phyloP scores from a whole-genome alignment of 2,113 vertebrate species.

The Hystrix cristata region DNA sequence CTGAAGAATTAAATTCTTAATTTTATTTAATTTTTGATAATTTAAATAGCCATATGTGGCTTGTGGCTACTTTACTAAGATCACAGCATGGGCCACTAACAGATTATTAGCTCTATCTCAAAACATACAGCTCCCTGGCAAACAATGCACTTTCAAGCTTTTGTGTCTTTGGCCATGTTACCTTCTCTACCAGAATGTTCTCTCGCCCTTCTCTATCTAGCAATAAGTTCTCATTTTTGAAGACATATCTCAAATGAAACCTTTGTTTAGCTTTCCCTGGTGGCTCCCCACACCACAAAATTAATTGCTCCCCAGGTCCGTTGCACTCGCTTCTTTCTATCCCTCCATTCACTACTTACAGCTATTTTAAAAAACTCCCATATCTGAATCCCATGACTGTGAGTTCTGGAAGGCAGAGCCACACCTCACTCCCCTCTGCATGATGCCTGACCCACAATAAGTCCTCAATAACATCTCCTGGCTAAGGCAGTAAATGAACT shows the following conservation, averaged over 20 bases:
- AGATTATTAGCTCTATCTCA: not conserved
- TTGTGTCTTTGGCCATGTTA: not conserved
- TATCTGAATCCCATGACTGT: not conserved
- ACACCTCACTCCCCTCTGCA: not conserved
- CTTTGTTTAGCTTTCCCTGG: slow-evolving; percentile 32
- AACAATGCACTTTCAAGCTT: not conserved
- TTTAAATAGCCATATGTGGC: slow-evolving; percentile 27
- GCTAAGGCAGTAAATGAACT: not conserved
- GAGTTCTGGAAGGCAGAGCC: slow-evolving; percentile 22
- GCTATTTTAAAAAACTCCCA: not conserved
- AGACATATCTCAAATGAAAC: slow-evolving; percentile 33
- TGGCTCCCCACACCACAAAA: not conserved
- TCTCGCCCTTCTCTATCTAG: slow-evolving; percentile 21
- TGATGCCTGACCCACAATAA: not conserved
- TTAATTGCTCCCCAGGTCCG: not conserved
- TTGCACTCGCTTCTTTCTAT: not conserved
- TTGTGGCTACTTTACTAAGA: not conserved
- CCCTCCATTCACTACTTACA: not conserved
- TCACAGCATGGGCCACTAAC: not conserved
- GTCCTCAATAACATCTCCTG: not conserved
- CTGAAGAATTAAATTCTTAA: slow-evolving; percentile 10
- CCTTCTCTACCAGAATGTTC: slow-evolving; percentile 26
- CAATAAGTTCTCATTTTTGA: slow-evolving; percentile 37
- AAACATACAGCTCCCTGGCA: not conserved
- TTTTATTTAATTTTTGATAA: slow-evolving; percentile 56